Percentiles rank a stretch among this genome's conserved stretches.
Evolutionary conservation across 1,140 invertebrate genomes (phyloP).

Genomic region (Leucophenga varia): DNA sequence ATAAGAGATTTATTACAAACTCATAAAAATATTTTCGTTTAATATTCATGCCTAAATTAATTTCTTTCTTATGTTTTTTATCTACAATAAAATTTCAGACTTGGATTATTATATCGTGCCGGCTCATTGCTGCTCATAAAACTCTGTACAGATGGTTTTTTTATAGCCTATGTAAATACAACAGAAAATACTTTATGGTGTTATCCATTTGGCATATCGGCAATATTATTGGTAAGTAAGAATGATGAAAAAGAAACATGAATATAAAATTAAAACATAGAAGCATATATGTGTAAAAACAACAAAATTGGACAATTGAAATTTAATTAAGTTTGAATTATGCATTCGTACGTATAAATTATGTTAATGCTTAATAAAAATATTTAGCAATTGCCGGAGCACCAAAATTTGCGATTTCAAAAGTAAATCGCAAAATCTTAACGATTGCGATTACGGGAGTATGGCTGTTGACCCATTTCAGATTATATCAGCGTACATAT

Average conservation of each 20-base stretch:
- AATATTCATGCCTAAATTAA: constrained; percentile 12
- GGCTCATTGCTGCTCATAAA: constrained; percentile 62
- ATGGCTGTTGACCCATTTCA: too few relatives aligned
- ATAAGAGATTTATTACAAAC: too few relatives aligned
- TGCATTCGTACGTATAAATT: too few relatives aligned
- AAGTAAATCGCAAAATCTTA: too few relatives aligned
- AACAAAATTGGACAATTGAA: constrained; percentile 5
- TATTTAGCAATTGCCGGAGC: too few relatives aligned
- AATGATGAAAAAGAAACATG: background rate
- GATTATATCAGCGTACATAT: too few relatives aligned
- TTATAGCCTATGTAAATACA: constrained; percentile 65
- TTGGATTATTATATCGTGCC: constrained; percentile 63
- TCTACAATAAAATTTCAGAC: constrained; percentile 43
- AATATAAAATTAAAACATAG: too few relatives aligned
- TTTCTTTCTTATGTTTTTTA: background rate
- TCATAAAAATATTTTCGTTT: constrained; percentile 10
- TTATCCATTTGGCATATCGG: constrained; percentile 63
- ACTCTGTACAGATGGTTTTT: constrained; percentile 61
- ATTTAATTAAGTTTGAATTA: constrained; percentile 27
- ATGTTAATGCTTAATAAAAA: too few relatives aligned
- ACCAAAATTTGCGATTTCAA: too few relatives aligned
- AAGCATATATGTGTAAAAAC: too few relatives aligned
- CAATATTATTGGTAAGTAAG: constrained; percentile 62
- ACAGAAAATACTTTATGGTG: constrained; percentile 59
- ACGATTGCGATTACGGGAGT: too few relatives aligned